phyloP scores from a whole-genome alignment of 2,797 vertebrate genomes.

The Phrynocephalus forsythii region DNA sequence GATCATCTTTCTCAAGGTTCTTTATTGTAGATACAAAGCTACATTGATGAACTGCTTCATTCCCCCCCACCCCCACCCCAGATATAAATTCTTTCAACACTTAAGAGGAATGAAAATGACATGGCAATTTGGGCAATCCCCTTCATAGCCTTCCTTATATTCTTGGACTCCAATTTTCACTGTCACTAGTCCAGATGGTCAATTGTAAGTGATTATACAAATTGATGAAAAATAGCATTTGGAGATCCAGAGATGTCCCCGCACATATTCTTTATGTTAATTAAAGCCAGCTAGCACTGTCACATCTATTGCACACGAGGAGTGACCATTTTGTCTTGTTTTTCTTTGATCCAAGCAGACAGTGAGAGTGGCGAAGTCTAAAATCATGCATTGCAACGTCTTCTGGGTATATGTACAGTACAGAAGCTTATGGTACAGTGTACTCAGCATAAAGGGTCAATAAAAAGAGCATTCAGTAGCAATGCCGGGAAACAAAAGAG shows the following conservation, averaged over 20 bases:
- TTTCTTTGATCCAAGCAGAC: neutral
- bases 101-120: neutral
- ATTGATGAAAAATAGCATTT: neutral
- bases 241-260: neutral
- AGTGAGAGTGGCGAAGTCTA: neutral
- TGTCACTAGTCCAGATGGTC: neutral
- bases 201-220: neutral
- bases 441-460: conserved; percentile 8
- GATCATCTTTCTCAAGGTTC: no score
- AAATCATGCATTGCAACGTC: conserved; percentile 10
- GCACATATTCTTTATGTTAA: neutral
- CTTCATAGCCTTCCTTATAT: neutral
- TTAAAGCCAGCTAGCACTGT: neutral
- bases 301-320: neutral
- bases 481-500: conserved; percentile 26
- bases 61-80: neutral
- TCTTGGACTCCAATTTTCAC: neutral
- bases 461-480: conserved; percentile 27
- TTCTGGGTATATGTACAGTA: neutral
- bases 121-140: neutral
- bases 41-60: neutral
- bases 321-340: neutral
- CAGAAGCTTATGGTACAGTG: neutral
- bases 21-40: neutral
- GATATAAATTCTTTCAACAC: neutral